phyloP scores from a whole-genome alignment of 2,888 invertebrate genomes.

The Ctena decussata region DNA sequence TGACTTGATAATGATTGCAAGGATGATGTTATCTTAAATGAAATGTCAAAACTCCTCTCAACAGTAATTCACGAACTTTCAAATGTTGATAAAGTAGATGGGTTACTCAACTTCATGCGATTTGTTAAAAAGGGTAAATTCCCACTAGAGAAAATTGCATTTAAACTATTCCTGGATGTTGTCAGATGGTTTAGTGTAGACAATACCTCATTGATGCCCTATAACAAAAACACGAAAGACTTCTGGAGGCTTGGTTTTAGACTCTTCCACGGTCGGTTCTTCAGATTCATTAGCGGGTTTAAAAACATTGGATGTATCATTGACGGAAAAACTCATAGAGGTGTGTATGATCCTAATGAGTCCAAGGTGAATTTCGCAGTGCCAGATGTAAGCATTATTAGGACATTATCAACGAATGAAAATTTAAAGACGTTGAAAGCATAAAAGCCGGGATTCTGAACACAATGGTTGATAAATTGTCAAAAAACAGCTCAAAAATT shows the following conservation, averaged over 20 bases:
- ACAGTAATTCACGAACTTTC: background rate
- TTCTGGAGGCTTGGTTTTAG: constrained; percentile 45
- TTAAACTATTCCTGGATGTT: constrained; percentile 49
- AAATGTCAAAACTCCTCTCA: constrained; percentile 1
- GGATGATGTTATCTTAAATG: background rate
- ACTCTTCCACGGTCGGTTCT: constrained; percentile 46
- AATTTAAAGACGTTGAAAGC: constrained; percentile 16
- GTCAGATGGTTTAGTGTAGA: constrained; percentile 48
- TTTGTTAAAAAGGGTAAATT: constrained; percentile 15
- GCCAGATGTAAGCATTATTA: constrained; percentile 27
- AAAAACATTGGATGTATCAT: constrained; percentile 42
- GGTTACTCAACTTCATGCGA: constrained; percentile 18
- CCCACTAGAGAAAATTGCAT: constrained; percentile 46
- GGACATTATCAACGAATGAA: constrained; percentile 16
- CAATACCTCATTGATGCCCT: constrained; percentile 28
- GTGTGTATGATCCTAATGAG: background rate
- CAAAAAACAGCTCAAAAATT: constrained; percentile 7
- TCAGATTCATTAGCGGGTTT: constrained; percentile 44
- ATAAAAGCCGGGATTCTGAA: constrained; percentile 8
- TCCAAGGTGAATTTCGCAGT: constrained; percentile 45
- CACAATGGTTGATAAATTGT: constrained; percentile 31
- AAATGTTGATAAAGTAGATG: constrained; percentile 24
- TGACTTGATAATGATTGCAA: no score
- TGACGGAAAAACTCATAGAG: background rate
- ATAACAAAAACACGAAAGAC: constrained; percentile 29